Base-by-base conservation (phyloP, 2,113 vertebrate species). In the Dinomys branickii region DNA sequence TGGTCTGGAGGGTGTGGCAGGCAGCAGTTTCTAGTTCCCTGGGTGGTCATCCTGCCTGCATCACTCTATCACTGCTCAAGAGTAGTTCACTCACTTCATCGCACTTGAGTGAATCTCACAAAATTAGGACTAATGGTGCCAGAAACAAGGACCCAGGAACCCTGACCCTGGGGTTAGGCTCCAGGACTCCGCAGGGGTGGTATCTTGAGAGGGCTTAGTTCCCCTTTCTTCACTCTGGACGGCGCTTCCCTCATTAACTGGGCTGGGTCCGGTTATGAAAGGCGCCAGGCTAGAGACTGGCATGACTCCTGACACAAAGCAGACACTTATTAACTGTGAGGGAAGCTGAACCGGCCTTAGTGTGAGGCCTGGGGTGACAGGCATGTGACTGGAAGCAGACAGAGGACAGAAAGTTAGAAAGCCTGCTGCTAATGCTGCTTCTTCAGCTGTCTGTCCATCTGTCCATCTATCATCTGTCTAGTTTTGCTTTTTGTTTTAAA, bases 241-340 rank as follows among this genome's bases (percentile, higher is more conserved):
- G 7, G 1, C 84, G 30, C 47, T 80, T 56, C 0, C 59, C 77
- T 41, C 73, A 47, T n/a, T 13, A 63, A 30, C 61, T 58, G 69
- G 56, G 38, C 59, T 24, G 16, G 10, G 24, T 38, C 4, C 0
- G 38, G 61, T 19, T 30, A 38, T 56, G 30, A 81, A 24, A 94
- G 24, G 30, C 52, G 3, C 1, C 0, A 24, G 16, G 59, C 69
- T 33, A 28, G 67, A n/a, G 63, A 33, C 50, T 2, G 56, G 38
- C 14, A 1, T 1, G 19, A 7, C 17, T 1, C 77, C 50, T 54
- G 28, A 2, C 2, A 2, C n/a, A 22, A 9, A 8, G 91, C 9
- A 38, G 83, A 86, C 50, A 35, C 47, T 33, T 10, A 71, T 22
- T 73, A 17, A 19, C 63, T 33, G 54, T 28, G 30, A 30, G 38